phyloP scores from a whole-genome alignment of 2,888 invertebrate genomes.

The Nomada ruficornis region DNA sequence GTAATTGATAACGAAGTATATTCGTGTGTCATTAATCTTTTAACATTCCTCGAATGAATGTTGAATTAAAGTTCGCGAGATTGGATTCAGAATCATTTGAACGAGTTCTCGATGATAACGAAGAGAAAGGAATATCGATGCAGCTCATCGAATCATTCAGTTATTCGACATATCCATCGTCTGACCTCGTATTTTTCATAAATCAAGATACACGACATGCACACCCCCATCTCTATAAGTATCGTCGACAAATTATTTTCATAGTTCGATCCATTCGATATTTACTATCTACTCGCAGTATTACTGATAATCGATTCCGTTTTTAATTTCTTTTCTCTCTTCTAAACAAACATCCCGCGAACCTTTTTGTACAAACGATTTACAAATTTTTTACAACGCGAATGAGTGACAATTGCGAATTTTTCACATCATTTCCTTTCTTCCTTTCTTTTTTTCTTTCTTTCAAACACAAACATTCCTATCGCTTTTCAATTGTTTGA shows the following conservation, averaged over 20 bases:
- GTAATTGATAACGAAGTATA: too few species aligned
- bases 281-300: conserved; percentile 27
- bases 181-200: conserved; percentile 69
- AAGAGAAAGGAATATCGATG: conserved; percentile 21
- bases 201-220: conserved; percentile 29
- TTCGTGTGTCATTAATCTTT: too few species aligned
- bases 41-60: neutral
- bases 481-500: conserved; percentile 25
- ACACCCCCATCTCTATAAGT: conserved; percentile 25
- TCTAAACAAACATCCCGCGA: neutral
- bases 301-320: conserved; percentile 6
- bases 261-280: conserved; percentile 35
- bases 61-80: neutral
- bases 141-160: conserved; percentile 47
- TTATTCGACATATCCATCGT: conserved; percentile 64
- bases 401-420: conserved; percentile 1
- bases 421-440: conserved; percentile 11
- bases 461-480: neutral
- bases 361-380: conserved; percentile 26
- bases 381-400: conserved; percentile 22
- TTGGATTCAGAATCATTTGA: neutral
- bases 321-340: neutral
- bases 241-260: conserved; percentile 52
- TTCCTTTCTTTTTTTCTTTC: neutral
- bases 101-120: conserved; percentile 11